Percentiles rank a stretch among this genome's conserved stretches.
These are phyloP conservation scores for Channallabes apus DNA, from an alignment of 2,797 vertebrate genomes.

Conservation along the genomic window DNA sequence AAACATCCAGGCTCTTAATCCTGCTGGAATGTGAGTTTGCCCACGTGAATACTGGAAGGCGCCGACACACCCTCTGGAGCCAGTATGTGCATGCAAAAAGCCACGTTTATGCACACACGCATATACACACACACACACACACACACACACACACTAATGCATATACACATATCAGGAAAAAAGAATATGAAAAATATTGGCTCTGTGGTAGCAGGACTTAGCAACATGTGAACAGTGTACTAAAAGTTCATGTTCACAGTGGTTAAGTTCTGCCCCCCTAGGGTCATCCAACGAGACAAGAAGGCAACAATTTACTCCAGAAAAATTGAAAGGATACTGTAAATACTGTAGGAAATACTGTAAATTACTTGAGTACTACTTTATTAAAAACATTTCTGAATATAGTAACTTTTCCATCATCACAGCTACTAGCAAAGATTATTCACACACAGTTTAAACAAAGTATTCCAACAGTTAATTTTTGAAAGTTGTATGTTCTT, in stretches of 20 bases:
- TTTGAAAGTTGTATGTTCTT: neutral
- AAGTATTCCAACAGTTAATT: no score
- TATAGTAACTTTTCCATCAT: neutral
- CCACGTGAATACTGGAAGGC: constrained; percentile 35
- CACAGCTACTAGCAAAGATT: neutral
- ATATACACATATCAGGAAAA: neutral
- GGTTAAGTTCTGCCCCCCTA: constrained; percentile 91
- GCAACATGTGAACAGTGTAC: constrained; percentile 88
- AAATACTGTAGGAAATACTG: no score
- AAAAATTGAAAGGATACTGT: no score
- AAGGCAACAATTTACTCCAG: neutral
- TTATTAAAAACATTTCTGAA: neutral
- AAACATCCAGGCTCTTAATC: constrained; percentile 32
- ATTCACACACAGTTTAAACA: neutral
- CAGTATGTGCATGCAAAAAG: constrained; percentile 36
- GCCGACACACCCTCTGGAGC: constrained; percentile 34
- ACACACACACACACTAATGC: neutral
- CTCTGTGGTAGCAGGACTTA: constrained; percentile 86
- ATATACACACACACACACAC: neutral
- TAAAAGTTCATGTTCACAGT: constrained; percentile 87
- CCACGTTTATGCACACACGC: constrained; percentile 1
- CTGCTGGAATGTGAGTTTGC: constrained; percentile 26
- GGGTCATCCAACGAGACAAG: constrained; percentile 44
- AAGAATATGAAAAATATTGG: constrained; percentile 40
- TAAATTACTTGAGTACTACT: neutral